Evolutionary conservation across 2,797 vertebrate genomes (phyloP).

Genomic region (Notamacropus eugenii): DNA sequence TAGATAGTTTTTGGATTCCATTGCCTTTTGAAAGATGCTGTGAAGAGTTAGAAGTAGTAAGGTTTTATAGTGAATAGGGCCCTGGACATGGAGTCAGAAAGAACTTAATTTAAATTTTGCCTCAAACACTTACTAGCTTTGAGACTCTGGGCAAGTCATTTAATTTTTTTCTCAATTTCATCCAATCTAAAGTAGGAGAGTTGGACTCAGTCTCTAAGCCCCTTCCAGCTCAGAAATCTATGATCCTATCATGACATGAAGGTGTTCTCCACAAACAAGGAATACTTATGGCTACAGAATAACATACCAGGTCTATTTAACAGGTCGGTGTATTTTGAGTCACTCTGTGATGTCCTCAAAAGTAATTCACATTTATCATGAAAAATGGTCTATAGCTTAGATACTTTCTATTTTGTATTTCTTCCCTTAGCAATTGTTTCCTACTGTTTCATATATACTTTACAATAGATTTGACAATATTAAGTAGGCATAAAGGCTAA

Average conservation of each 20-base stretch:
- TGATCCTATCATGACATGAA: background rate
- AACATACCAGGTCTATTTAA: background rate
- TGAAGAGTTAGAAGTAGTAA: background rate
- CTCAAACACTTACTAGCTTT: background rate
- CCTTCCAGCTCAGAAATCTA: background rate
- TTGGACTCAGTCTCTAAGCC: background rate
- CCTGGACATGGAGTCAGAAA: background rate
- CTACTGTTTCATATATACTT: background rate
- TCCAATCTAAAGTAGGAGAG: background rate
- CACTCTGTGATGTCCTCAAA: background rate
- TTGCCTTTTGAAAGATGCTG: background rate
- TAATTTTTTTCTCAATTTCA: background rate
- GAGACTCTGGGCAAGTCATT: background rate
- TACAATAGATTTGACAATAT: background rate
- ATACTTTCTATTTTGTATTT: background rate
- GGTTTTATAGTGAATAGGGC: background rate
- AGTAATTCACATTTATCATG: background rate
- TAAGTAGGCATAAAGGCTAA: background rate
- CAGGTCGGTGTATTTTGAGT: background rate
- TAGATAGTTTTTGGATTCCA: background rate
- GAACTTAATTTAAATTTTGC: background rate
- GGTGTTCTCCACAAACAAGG: background rate
- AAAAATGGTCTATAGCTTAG: background rate
- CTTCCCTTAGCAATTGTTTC: background rate
- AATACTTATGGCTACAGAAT: background rate